Percentiles rank a stretch among this genome's conserved stretches.
phyloP scores from a whole-genome alignment of 2,113 vertebrate genomes.

The Protobothrops mucrosquamatus region DNA sequence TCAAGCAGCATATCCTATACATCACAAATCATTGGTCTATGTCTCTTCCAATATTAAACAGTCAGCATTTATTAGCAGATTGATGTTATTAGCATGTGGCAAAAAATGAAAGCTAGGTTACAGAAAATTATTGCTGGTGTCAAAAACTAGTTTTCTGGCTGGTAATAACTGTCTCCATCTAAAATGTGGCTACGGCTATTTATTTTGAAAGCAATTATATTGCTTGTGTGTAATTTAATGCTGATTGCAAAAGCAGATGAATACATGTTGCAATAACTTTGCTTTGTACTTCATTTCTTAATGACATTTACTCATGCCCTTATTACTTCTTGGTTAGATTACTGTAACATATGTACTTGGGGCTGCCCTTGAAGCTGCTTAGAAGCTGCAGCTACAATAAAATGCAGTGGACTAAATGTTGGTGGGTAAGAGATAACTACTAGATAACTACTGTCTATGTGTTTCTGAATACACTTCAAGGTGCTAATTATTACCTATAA shows the following conservation, averaged over 20 bases:
- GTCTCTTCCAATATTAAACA: conserved; percentile 12
- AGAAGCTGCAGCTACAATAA: not conserved
- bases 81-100: conserved; percentile 34
- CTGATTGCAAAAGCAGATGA: conserved; percentile 6
- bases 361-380: not conserved
- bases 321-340: not conserved
- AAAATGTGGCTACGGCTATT: conserved; percentile 2
- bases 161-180: not conserved
- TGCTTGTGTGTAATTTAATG: not conserved
- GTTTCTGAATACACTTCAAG: not conserved
- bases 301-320: not conserved
- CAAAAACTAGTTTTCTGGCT: conserved; percentile 45
- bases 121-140: conserved; percentile 6
- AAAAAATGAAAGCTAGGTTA: conserved; percentile 37
- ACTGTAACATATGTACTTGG: not conserved
- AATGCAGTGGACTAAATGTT: not conserved
- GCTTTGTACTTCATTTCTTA: conserved; percentile 8
- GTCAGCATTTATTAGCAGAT: not conserved
- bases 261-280: conserved; percentile 11
- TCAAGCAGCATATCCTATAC: not conserved
- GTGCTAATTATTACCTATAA: not conserved
- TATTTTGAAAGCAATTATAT: conserved; percentile 21
- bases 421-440: not conserved
- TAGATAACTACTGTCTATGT: not conserved
- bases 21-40: conserved; percentile 3